Conservation (phyloP, 2,888 invertebrate species). For the Colostygia pectinataria region DNA sequence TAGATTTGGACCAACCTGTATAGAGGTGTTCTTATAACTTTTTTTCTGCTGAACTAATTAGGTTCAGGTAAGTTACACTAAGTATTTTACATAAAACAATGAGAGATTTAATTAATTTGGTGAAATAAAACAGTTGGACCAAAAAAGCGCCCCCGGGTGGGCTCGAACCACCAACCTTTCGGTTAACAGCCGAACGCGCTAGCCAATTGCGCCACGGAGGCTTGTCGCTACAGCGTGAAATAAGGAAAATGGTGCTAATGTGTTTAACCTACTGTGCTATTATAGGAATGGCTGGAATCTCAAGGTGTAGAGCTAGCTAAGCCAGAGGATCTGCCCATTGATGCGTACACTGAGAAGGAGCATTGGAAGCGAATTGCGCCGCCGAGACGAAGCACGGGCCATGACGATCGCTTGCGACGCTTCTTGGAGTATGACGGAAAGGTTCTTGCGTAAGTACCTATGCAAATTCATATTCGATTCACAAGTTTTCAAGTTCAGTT, state of each 20-base stretch:
- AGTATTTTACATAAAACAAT: too few relatives aligned
- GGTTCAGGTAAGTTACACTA: too few relatives aligned
- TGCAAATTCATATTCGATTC: not conserved
- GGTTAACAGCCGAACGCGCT: slow-evolving; percentile 99
- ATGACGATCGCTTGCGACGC: slow-evolving; percentile 78
- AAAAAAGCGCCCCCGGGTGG: slow-evolving; percentile 92
- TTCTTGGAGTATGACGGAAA: slow-evolving; percentile 91
- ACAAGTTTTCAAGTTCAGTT: too few relatives aligned
- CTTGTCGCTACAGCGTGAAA: too few relatives aligned
- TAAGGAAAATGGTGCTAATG: too few relatives aligned
- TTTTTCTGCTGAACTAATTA: too few relatives aligned
- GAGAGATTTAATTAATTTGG: too few relatives aligned
- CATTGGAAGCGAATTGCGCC: slow-evolving; percentile 63
- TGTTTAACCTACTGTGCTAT: too few relatives aligned
- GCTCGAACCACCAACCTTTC: slow-evolving; percentile 99
- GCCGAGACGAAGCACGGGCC: slow-evolving; percentile 46
- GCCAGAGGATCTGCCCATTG: slow-evolving; percentile 86
- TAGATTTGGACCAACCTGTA: too few relatives aligned
- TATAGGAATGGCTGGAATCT: slow-evolving; percentile 91
- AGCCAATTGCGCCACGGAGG: slow-evolving; percentile 87
- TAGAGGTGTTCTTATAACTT: too few relatives aligned
- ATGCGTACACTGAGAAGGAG: slow-evolving; percentile 85
- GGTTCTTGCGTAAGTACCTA: slow-evolving; percentile 84
- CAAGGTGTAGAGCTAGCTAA: slow-evolving; percentile 90
- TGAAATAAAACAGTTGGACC: not conserved